phyloP scores from a whole-genome alignment of 2,797 vertebrate genomes.

The Apogon talboti region DNA sequence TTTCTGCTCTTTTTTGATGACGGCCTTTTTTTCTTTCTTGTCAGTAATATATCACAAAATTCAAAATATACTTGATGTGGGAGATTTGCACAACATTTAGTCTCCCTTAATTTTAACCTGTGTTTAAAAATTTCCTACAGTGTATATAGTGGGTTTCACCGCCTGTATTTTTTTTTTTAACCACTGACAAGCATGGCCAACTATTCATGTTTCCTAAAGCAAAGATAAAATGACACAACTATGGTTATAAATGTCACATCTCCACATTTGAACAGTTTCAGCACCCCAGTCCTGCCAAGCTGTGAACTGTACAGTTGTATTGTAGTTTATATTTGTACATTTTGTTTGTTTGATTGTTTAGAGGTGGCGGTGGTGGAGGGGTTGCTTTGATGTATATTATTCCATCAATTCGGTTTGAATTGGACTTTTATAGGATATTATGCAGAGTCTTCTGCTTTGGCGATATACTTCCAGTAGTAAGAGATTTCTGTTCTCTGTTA shows the following conservation, averaged over 20 bases:
- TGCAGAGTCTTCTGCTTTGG: conserved; percentile 89
- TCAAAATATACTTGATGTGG: conserved; percentile 65
- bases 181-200: conserved; percentile 72
- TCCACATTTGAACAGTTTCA: conserved; percentile 70
- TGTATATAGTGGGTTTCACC: conserved; percentile 63
- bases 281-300: conserved; percentile 82
- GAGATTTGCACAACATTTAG: conserved; percentile 76
- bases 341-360: conserved; percentile 77
- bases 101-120: conserved; percentile 53
- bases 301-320: conserved; percentile 87
- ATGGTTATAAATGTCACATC: conserved; percentile 52
- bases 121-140: conserved; percentile 51
- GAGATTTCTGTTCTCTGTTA: conserved; percentile 92
- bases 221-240: conserved; percentile 49
- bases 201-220: conserved; percentile 62
- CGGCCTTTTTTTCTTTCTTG: conserved; percentile 28
- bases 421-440: conserved; percentile 89
- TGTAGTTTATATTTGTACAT: conserved; percentile 82
- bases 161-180: conserved; percentile 42
- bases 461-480: conserved; percentile 87
- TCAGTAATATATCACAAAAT: conserved; percentile 55
- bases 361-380: conserved; percentile 37
- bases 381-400: conserved; percentile 83
- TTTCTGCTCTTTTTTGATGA: conserved; percentile 48
- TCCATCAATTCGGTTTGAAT: conserved; percentile 91